Percentiles rank a stretch among this genome's conserved stretches.
Conservation (phyloP, 2,888 invertebrate genomes). For the Tinea trinotella region DNA sequence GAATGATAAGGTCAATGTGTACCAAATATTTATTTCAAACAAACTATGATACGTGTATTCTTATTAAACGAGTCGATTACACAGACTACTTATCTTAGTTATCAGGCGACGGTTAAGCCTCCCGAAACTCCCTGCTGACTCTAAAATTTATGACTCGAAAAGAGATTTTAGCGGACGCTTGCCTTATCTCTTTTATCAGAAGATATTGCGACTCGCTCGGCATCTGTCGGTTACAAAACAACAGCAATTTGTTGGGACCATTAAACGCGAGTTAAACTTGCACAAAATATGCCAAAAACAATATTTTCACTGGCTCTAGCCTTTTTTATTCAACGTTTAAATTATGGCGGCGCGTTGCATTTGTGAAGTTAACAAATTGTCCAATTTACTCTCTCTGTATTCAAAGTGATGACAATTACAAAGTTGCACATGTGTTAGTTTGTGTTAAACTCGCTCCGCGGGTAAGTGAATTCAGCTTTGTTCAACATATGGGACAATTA, state of each 20-base stretch:
- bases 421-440: neutral
- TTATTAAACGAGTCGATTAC: conserved; percentile 13
- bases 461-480: neutral
- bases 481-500: neutral
- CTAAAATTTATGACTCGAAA: conserved; percentile 63
- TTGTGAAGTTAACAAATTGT: neutral
- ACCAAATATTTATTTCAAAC: neutral
- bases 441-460: neutral
- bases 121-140: conserved; percentile 62
- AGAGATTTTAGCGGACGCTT: conserved; percentile 54
- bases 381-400: neutral
- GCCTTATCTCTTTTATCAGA: conserved; percentile 64
- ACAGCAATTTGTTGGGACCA: conserved; percentile 27
- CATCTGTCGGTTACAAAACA: conserved; percentile 42
- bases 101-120: conserved; percentile 67
- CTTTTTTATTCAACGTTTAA: neutral
- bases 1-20: neutral
- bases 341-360: neutral
- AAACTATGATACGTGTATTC: neutral
- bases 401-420: conserved; percentile 10
- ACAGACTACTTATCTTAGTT: conserved; percentile 52
- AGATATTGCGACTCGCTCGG: conserved; percentile 46
- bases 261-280: conserved; percentile 1
- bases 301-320: neutral
- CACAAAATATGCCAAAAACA: neutral